A percentile compares a stretch with the other conserved stretches of the same genome.
phyloP scores from a whole-genome alignment of 2,888 invertebrate species.

The Plagiodera versicolora region DNA sequence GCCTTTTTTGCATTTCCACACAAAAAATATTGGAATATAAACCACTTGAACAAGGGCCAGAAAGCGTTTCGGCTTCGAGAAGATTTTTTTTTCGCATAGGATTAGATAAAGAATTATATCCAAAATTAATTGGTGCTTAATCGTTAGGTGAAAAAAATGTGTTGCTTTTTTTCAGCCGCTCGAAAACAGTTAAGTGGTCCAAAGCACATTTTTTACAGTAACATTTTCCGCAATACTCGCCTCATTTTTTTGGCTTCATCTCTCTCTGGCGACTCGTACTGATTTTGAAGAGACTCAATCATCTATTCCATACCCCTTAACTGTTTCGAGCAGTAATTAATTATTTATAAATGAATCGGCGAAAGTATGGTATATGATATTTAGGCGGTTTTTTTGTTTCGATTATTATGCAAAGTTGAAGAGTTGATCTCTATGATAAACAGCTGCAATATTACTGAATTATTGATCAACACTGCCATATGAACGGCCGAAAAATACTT shows the following conservation, averaged over 20 bases:
- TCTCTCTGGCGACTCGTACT: not conserved
- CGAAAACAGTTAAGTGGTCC: constrained; percentile 13
- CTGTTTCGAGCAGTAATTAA: constrained; percentile 13
- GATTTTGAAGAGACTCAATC: not conserved
- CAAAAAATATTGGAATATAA: constrained; percentile 18
- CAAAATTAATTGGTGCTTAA: constrained; percentile 22
- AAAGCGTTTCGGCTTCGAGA: constrained; percentile 3
- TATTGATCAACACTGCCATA: constrained; percentile 44
- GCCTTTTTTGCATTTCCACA: constrained; percentile 22
- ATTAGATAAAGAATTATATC: constrained; percentile 4
- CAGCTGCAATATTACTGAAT: constrained; percentile 38
- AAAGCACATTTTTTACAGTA: too few species aligned
- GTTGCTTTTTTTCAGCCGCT: constrained; percentile 15
- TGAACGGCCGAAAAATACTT: constrained; percentile 33
- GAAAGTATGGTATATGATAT: constrained; percentile 5
- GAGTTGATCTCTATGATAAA: constrained; percentile 39
- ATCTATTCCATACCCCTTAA: constrained; percentile 6
- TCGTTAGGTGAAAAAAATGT: constrained; percentile 15
- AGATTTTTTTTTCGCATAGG: constrained; percentile 1
- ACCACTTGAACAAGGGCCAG: constrained; percentile 13
- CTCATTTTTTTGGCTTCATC: not conserved
- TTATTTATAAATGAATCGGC: constrained; percentile 12
- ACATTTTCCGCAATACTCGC: too few species aligned
- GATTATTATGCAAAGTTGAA: constrained; percentile 14
- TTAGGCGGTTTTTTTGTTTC: constrained; percentile 15